Conservation (phyloP, 2,113 vertebrate genomes). For the Tetraodon nigroviridis region DNA sequence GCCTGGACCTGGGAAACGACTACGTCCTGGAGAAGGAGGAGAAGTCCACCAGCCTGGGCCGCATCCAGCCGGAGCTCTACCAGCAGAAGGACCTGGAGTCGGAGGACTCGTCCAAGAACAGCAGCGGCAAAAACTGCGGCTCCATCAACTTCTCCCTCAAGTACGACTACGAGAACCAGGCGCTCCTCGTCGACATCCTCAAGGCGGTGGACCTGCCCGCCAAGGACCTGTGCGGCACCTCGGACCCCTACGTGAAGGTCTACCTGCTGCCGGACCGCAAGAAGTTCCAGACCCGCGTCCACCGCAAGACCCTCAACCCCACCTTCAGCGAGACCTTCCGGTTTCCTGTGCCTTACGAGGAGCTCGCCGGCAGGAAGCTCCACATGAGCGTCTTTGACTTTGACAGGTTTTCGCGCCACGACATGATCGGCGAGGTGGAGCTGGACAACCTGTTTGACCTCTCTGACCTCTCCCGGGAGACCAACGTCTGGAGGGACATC, state of each 20-base stretch:
- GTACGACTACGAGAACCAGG: conserved; percentile 93
- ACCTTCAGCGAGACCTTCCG: conserved; percentile 93
- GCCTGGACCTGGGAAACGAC: conserved; percentile 85
- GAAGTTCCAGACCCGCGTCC: conserved; percentile 97
- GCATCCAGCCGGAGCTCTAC: conserved; percentile 93
- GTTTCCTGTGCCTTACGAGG: conserved; percentile 90
- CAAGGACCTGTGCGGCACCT: conserved; percentile 98
- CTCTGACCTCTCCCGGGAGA: conserved; percentile 92
- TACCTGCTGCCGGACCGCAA: conserved; percentile 97
- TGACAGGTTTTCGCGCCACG: conserved; percentile 96
- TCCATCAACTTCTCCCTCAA: conserved; percentile 95
- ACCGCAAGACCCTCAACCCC: conserved; percentile 97
- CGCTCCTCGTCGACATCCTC: conserved; percentile 86
- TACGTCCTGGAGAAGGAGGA: conserved; percentile 73
- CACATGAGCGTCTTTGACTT: conserved; percentile 98
- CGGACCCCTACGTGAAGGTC: conserved; percentile 97
- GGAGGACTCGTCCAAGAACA: conserved; percentile 83
- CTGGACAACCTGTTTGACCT: conserved; percentile 95
- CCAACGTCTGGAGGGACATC: conserved; percentile 94
- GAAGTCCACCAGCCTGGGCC: conserved; percentile 87
- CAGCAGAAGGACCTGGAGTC: conserved; percentile 84
- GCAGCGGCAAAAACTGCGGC: conserved; percentile 82
- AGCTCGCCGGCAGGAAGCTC: conserved; percentile 86
- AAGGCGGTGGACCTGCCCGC: conserved; percentile 92
- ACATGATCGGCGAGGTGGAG: conserved; percentile 97